Conservation (phyloP, 2,888 invertebrate species). For the Drosophila subsilvestris region DNA sequence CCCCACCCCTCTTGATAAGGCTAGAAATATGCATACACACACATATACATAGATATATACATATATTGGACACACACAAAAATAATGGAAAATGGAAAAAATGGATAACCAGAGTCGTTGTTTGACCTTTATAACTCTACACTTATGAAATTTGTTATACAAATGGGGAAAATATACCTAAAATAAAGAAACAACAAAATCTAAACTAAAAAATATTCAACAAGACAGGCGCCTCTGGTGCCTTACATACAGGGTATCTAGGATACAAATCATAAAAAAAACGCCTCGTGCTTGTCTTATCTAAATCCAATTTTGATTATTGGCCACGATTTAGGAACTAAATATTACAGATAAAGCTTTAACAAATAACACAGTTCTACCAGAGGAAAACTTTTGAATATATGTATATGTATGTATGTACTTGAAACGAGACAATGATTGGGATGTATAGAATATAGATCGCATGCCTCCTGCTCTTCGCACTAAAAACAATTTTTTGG, state of each 20-base stretch:
- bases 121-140: constrained; percentile 10
- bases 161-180: constrained; percentile 7
- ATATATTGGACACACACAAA: neutral
- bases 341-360: too few species aligned
- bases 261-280: too few species aligned
- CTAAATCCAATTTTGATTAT: too few species aligned
- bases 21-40: constrained; percentile 1
- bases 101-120: constrained; percentile 5
- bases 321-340: too few species aligned
- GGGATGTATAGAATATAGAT: too few species aligned
- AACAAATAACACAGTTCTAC: too few species aligned
- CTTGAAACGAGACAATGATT: too few species aligned
- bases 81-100: neutral
- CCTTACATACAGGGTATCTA: neutral
- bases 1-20: constrained; percentile 4
- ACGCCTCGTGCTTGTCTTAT: too few species aligned
- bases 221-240: neutral
- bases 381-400: too few species aligned
- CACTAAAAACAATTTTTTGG: too few species aligned
- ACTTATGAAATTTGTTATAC: constrained; percentile 24
- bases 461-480: too few species aligned
- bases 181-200: constrained; percentile 25
- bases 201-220: neutral
- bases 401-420: too few species aligned
- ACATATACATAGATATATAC: neutral